Conservation (phyloP, 2,113 vertebrate genomes). For the Pangasianodon gigas region DNA sequence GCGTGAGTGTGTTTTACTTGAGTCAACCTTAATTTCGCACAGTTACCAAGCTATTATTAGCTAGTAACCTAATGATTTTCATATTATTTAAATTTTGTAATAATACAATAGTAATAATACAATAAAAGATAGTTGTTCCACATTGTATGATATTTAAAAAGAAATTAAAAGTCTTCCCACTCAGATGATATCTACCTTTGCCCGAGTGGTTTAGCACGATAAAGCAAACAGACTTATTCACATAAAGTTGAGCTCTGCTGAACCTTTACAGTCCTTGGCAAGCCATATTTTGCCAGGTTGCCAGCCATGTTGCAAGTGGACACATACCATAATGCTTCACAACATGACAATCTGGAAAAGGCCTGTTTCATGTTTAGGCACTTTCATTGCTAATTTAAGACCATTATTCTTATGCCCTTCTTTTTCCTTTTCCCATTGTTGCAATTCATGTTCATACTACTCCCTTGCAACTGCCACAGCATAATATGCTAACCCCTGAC, state of each 20-base stretch:
- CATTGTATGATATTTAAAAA: background rate
- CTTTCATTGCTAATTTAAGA: background rate
- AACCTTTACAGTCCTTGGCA: background rate
- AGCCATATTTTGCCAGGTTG: background rate
- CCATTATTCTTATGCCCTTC: background rate
- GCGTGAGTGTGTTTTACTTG: background rate
- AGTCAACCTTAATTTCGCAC: background rate
- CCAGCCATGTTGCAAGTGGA: background rate
- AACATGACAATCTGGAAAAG: background rate
- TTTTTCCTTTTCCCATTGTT: background rate
- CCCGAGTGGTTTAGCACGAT: background rate
- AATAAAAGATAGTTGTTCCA: background rate
- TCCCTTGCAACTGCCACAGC: background rate
- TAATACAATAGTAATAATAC: background rate
- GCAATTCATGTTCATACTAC: background rate
- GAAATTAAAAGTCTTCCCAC: background rate
- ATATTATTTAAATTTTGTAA: background rate
- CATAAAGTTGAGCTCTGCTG: background rate
- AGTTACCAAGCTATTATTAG: background rate
- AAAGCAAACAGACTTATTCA: background rate
- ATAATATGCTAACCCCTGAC: constrained; percentile 35
- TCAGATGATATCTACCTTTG: background rate
- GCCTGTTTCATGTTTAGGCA: background rate
- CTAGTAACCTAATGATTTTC: background rate
- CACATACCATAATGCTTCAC: background rate